phyloP scores from a whole-genome alignment of 64 coral and sea anemone species.

The Stichodactyla mertensii region DNA sequence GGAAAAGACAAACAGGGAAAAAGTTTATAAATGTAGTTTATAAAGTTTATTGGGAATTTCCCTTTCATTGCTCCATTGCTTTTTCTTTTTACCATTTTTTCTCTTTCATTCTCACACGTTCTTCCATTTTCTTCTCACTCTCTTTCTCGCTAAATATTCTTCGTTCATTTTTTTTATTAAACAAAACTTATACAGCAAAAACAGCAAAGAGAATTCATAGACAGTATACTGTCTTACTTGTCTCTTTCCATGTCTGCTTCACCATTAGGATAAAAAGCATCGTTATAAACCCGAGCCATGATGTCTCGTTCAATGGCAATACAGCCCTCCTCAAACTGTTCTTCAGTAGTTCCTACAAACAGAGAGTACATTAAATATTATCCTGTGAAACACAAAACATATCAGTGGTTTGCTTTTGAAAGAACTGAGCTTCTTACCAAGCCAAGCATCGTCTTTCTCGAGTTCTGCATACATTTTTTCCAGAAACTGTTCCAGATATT shows the following conservation, averaged over 20 bases:
- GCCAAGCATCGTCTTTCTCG: slow-evolving; percentile 54
- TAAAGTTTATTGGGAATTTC: too few species aligned
- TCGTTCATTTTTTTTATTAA: too few species aligned
- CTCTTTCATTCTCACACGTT: too few species aligned
- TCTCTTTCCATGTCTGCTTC: slow-evolving; percentile 68
- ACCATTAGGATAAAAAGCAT: slow-evolving; percentile 87
- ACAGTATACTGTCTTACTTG: slow-evolving; percentile 26
- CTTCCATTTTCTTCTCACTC: too few species aligned
- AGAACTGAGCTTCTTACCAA: slow-evolving; percentile 33
- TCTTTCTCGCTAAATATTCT: too few species aligned
- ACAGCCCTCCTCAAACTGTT: slow-evolving; percentile 59
- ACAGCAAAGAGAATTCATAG: too few species aligned
- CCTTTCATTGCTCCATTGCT: not conserved
- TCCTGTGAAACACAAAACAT: not conserved
- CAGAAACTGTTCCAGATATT: slow-evolving; percentile 51
- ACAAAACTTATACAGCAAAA: not conserved
- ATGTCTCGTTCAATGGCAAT: slow-evolving; percentile 75
- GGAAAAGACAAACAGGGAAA: not conserved
- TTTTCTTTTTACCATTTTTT: not conserved
- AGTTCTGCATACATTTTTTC: slow-evolving; percentile 43
- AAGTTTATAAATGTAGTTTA: not conserved
- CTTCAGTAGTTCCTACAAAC: slow-evolving; percentile 60
- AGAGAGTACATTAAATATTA: not conserved
- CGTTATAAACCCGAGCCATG: slow-evolving; percentile 77
- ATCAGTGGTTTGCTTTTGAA: not conserved